Conservation (phyloP, 2,797 vertebrate species). For the Fratercula arctica region DNA sequence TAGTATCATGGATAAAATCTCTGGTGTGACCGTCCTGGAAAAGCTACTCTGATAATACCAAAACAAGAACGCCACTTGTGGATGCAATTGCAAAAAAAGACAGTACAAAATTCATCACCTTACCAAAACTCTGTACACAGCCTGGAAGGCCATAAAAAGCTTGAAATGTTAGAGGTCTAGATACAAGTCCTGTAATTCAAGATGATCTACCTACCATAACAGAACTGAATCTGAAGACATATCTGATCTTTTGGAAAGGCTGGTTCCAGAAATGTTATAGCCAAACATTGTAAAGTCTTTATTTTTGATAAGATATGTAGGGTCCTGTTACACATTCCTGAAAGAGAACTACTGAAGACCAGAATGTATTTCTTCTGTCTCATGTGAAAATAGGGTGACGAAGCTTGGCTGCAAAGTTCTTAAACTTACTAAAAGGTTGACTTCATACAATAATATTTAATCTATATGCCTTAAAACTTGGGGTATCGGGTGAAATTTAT, state of each 20-base stretch:
- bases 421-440: background rate
- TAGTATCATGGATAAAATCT: slow-evolving; percentile 40
- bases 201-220: slow-evolving; percentile 3
- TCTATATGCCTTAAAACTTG: slow-evolving; percentile 5
- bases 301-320: background rate
- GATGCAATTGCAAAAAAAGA: slow-evolving; percentile 40
- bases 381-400: background rate
- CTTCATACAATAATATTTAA: background rate
- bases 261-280: slow-evolving; percentile 17
- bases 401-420: slow-evolving; percentile 7
- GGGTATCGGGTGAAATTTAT: background rate
- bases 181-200: slow-evolving; percentile 36
- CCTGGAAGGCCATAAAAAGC: slow-evolving; percentile 29
- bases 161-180: slow-evolving; percentile 22
- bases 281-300: slow-evolving; percentile 1
- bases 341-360: background rate
- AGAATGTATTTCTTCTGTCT: background rate
- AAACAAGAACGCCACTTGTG: slow-evolving; percentile 35
- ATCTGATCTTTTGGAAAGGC: background rate
- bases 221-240: slow-evolving; percentile 17
- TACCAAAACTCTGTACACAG: background rate
- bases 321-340: background rate
- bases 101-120: background rate
- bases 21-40: slow-evolving; percentile 33
- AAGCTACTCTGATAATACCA: slow-evolving; percentile 36